Percentiles rank a stretch among this genome's conserved stretches.
phyloP scores from a whole-genome alignment of 2,888 invertebrate species.

The Coleophora deauratella region DNA sequence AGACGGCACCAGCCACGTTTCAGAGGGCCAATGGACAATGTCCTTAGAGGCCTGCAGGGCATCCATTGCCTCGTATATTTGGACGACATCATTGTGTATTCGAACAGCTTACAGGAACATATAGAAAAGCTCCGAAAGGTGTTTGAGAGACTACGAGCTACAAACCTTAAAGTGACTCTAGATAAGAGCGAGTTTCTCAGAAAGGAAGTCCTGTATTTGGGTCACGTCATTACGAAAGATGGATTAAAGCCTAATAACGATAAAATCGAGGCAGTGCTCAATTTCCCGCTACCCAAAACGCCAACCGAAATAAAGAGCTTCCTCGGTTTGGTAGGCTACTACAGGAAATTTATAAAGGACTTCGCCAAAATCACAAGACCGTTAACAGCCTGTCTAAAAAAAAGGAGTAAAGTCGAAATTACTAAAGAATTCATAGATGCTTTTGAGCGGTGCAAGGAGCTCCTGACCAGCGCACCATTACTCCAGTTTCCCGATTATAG shows the following conservation, averaged over 20 bases:
- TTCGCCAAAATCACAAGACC: conserved; percentile 18
- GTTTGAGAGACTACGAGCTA: conserved; percentile 16
- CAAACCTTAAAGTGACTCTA: conserved; percentile 18
- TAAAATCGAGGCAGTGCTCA: conserved; percentile 14
- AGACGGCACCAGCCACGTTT: conserved; percentile 8
- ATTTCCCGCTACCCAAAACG: conserved; percentile 15
- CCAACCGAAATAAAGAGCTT: conserved; percentile 16
- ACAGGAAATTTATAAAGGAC: conserved; percentile 18
- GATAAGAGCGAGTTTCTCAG: conserved; percentile 20
- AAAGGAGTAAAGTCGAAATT: conserved; percentile 6
- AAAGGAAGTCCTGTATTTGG: conserved; percentile 17
- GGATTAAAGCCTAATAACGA: conserved; percentile 17
- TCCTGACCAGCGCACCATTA: conserved; percentile 23
- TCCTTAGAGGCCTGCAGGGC: too few relatives aligned
- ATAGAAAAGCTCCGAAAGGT: conserved; percentile 14
- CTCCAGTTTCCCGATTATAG: conserved; percentile 30
- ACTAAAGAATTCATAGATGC: conserved; percentile 15
- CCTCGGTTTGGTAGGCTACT: conserved; percentile 18
- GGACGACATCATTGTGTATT: conserved; percentile 34
- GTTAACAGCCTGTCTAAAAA: conserved; percentile 19
- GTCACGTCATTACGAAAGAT: conserved; percentile 14
- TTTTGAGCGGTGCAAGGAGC: conserved; percentile 20
- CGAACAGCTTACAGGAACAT: conserved; percentile 17
- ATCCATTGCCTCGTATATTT: conserved; percentile 30
- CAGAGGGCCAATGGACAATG: too few relatives aligned